Base-by-base conservation (phyloP, 1,140 invertebrate species). In the Tetramorium simillimum region DNA sequence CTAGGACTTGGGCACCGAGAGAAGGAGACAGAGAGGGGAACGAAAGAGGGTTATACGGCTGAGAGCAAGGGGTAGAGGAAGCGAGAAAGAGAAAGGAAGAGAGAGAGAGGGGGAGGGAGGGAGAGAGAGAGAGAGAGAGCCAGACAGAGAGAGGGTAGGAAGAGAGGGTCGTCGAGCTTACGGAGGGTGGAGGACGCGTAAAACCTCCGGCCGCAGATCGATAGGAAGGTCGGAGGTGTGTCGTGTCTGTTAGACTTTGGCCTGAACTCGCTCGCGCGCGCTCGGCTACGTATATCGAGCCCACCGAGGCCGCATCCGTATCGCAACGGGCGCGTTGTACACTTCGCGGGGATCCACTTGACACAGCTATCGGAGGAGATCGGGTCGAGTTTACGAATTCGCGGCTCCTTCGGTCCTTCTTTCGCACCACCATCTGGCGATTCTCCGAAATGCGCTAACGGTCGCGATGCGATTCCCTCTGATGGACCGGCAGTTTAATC, bases 161-260 rank as follows among this genome's bases (percentile, higher is more conserved):
- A 88, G 85, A 87, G 85, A 87, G 85, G 91, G 86, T 87, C 86
- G 89, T 80, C 88, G 90, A 93, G 88, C 87, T 87, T 89, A 65
- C 86, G 90, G 93, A 93, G 93, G 90, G 90, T 78, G 90, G 90
- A 88, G 90, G 93, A 92, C 91, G 93, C 92, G 93, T 94, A 92
- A 95, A 94, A 95, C 92, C 93, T 94, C 93, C 91, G 90, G 93
- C 93, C 91, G 82, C 92, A 91, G 94, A 95, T 94, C 94, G 93
- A 95, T 95, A 95, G 93, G 92, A 94, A 94, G 94, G 94, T 94
- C 93, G 94, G 93, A 95, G 94, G 94, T 93, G 93, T 93, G 93
- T 93, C 93, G 92, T 93, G 92, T 93, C 93, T 93, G 92, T 93
- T 93, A 92, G 89, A 93, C 91, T 91, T 92, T 92, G 88, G 88